Percentiles rank a stretch among this genome's conserved stretches.
phyloP scores from a whole-genome alignment of 2,113 vertebrate species.

The Dasyprocta punctata region DNA sequence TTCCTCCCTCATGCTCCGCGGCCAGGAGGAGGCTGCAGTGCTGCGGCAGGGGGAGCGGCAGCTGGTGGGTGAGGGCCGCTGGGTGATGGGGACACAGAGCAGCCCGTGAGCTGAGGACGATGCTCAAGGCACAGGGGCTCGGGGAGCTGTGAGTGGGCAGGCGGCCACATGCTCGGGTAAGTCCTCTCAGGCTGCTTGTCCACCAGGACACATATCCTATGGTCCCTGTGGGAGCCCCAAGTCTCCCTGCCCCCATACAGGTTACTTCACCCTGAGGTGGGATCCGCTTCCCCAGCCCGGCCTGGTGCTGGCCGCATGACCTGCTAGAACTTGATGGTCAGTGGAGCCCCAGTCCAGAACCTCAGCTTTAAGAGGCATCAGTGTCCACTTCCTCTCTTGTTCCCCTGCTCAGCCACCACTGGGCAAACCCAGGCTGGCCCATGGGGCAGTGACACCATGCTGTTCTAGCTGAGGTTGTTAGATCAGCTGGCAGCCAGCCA shows the following conservation, averaged over 20 bases:
- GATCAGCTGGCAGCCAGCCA: not conserved
- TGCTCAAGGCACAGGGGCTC: fast-evolving
- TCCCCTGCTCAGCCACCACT: not conserved
- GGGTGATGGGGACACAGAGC: not conserved
- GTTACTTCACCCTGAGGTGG: not conserved
- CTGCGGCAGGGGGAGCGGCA: slow-evolving; percentile 79
- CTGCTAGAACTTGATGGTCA: not conserved
- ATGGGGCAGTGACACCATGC: not conserved
- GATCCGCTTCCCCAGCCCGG: not conserved
- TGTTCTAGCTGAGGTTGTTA: not conserved
- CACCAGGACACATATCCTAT: not conserved
- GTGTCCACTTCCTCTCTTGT: not conserved
- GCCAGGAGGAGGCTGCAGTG: slow-evolving; percentile 81
- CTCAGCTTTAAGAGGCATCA: not conserved
- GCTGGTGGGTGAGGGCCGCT: slow-evolving; percentile 86
- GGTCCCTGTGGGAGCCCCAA: not conserved
- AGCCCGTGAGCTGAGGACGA: not conserved
- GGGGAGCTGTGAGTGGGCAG: not conserved
- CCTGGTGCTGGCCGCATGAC: not conserved
- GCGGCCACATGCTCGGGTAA: not conserved
- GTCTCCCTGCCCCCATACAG: fast-evolving
- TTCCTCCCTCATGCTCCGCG: slow-evolving; percentile 77
- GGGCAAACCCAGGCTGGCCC: not conserved
- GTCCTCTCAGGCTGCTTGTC: not conserved
- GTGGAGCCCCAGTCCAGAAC: not conserved